A percentile compares a stretch with the other conserved stretches of the same genome.
phyloP scores from a whole-genome alignment of 2,888 invertebrate genomes.

The Acanthosoma haemorrhoidale region DNA sequence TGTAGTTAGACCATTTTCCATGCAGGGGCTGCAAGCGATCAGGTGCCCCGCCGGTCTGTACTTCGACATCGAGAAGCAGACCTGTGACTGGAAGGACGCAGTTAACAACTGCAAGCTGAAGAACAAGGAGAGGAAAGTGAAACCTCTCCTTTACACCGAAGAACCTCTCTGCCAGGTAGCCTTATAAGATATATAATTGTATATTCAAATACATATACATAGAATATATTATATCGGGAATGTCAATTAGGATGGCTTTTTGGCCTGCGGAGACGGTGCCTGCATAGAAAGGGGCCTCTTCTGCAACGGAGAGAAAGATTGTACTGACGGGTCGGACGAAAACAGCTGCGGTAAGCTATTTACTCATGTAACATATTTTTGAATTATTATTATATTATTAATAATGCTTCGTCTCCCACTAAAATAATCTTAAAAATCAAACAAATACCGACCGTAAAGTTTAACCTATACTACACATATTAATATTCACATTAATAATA shows the following conservation, averaged over 20 bases:
- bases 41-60: slow-evolving; percentile 86
- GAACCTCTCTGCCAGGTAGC: slow-evolving; percentile 68
- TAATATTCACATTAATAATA: no score
- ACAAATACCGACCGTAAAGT: no score
- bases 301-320: slow-evolving; percentile 89
- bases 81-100: slow-evolving; percentile 88
- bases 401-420: no score
- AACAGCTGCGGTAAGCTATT: slow-evolving; percentile 87
- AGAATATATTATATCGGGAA: not conserved
- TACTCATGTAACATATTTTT: no score
- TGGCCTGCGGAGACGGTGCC: slow-evolving; percentile 80
- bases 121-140: slow-evolving; percentile 81
- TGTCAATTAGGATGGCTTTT: slow-evolving; percentile 62
- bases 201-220: not conserved
- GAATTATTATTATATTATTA: no score
- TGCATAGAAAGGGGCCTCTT: slow-evolving; percentile 86
- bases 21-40: slow-evolving; percentile 83
- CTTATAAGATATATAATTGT: not conserved
- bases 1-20: no score
- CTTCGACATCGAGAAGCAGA: slow-evolving; percentile 92
- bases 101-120: slow-evolving; percentile 90
- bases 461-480: no score
- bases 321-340: slow-evolving; percentile 82
- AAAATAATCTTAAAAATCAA: no score
- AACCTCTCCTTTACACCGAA: slow-evolving; percentile 80